Conservation (phyloP, 2,888 invertebrate genomes). For the Lasioglossum zephyrum region DNA sequence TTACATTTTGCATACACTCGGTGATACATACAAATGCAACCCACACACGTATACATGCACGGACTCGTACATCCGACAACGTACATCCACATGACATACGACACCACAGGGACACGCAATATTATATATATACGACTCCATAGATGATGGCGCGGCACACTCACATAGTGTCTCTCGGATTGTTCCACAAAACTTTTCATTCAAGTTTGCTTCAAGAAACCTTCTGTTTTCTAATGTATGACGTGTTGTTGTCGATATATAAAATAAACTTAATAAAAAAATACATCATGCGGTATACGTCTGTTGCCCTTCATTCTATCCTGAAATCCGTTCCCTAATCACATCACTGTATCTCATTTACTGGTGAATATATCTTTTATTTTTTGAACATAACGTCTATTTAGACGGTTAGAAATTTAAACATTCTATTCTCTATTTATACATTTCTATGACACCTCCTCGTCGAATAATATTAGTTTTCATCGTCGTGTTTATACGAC, state of each 20-base stretch:
- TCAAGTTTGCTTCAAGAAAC: conserved; percentile 85
- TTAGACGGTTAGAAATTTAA: background rate
- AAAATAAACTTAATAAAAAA: conserved; percentile 85
- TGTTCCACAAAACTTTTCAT: conserved; percentile 85
- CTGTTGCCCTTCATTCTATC: conserved; percentile 45
- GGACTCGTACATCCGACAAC: conserved; percentile 75
- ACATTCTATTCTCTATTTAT: no score
- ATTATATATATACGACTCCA: conserved; percentile 85
- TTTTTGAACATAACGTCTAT: background rate
- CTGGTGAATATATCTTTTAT: background rate
- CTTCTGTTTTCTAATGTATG: conserved; percentile 85
- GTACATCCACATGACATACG: conserved; percentile 72
- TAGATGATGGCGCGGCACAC: conserved; percentile 85
- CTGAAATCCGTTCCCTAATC: background rate
- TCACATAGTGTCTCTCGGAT: conserved; percentile 85
- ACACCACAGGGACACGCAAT: conserved; percentile 80
- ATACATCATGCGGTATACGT: conserved; percentile 72
- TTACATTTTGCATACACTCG: conserved; percentile 70
- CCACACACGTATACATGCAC: conserved; percentile 48
- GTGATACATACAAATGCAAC: conserved; percentile 40
- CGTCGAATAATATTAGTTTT: background rate
- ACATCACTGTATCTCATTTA: background rate
- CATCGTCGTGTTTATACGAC: background rate
- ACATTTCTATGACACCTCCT: background rate
- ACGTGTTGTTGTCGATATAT: conserved; percentile 85